Conservation (phyloP, 2,113 vertebrate species). For the Natator depressus region DNA sequence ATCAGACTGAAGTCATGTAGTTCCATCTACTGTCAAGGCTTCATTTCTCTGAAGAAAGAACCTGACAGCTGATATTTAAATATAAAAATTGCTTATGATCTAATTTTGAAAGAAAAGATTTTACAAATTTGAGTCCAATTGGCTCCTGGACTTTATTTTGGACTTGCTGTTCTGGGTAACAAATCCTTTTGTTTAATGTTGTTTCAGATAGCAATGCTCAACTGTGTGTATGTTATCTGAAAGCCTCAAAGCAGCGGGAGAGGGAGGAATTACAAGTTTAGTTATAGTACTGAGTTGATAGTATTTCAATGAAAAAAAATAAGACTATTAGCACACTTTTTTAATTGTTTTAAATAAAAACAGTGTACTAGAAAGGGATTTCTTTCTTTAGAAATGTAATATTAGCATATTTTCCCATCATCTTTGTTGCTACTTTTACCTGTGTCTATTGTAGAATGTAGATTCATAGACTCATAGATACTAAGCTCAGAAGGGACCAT, state of each 20-base stretch:
- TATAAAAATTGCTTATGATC: neutral
- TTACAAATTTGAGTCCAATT: accelerated
- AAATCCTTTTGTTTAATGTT: neutral
- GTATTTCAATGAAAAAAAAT: neutral
- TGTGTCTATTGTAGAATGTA: neutral
- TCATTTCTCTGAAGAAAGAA: neutral
- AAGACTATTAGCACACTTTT: neutral
- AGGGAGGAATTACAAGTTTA: neutral
- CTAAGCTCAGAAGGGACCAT: too few relatives aligned
- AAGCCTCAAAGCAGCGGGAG: neutral
- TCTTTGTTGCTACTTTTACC: neutral
- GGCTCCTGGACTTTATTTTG: neutral
- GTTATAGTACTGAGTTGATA: neutral
- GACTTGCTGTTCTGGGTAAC: neutral
- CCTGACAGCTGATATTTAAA: neutral
- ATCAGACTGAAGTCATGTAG: neutral
- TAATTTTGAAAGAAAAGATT: neutral
- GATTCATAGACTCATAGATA: too few relatives aligned
- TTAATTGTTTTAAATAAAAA: neutral
- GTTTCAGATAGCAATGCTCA: neutral
- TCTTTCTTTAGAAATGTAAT: neutral
- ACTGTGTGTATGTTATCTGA: neutral
- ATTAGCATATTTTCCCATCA: neutral
- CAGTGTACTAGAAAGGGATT: neutral
- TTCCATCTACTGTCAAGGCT: neutral